Evolutionary conservation across 2,888 invertebrate genomes (phyloP).

Genomic region (Apotomis turbidana): DNA sequence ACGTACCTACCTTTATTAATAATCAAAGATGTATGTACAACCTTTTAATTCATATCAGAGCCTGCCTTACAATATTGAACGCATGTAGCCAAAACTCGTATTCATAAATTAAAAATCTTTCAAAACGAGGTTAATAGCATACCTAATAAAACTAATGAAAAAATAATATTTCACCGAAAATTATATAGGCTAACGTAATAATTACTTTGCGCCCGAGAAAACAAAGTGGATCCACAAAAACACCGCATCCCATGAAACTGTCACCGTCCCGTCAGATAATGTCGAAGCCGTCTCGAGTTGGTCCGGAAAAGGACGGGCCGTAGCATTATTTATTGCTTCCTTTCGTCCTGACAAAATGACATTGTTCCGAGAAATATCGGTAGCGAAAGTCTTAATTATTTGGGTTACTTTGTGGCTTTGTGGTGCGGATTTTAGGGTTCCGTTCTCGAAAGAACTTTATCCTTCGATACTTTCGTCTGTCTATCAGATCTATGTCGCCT

Average conservation of each 20-base stretch:
- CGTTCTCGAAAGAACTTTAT: too few species aligned
- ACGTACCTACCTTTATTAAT: too few species aligned
- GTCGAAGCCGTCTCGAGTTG: conserved; percentile 57
- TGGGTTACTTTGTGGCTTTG: conserved; percentile 1
- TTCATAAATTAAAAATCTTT: neutral
- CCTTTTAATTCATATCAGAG: too few species aligned
- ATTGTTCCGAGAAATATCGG: conserved; percentile 63
- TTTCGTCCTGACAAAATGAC: conserved; percentile 58
- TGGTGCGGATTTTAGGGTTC: too few species aligned
- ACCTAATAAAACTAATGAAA: conserved; percentile 6
- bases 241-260: conserved; percentile 15
- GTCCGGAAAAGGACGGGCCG: conserved; percentile 65
- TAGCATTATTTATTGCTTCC: conserved; percentile 75
- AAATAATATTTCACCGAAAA: neutral
- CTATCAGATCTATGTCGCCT: too few species aligned
- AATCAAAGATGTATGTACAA: too few species aligned
- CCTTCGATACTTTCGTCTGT: too few species aligned
- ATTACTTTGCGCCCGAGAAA: conserved; percentile 13
- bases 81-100: neutral
- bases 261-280: conserved; percentile 31
- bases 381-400: conserved; percentile 35
- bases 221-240: conserved; percentile 7
- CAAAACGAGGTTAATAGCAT: neutral
- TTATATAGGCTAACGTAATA: conserved; percentile 4
- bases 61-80: too few species aligned